These are phyloP conservation scores for Rhimphoctona megacephalus DNA, from an alignment of 2,888 invertebrate genomes.

Conservation along the genomic window DNA sequence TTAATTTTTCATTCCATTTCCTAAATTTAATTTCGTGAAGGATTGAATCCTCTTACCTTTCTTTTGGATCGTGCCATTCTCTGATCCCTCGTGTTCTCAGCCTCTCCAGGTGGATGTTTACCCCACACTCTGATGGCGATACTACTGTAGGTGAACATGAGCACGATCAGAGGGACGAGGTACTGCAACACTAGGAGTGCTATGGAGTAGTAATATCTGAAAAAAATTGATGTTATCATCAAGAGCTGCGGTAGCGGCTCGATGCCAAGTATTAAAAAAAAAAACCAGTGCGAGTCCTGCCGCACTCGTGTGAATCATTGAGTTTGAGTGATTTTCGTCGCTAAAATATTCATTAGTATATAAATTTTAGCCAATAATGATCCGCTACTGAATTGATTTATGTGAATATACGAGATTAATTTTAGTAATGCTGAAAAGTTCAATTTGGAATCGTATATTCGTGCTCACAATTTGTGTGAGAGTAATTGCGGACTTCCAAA, in stretches of 20 bases:
- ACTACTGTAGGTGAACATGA: constrained; percentile 94
- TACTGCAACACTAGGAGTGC: constrained; percentile 93
- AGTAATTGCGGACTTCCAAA: not conserved
- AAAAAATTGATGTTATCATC: not conserved
- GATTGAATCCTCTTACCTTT: constrained; percentile 88
- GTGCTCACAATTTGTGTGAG: not conserved
- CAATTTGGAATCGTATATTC: not conserved
- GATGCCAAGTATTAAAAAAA: too few species aligned
- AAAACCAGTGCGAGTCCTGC: too few species aligned
- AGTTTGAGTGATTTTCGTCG: too few species aligned
- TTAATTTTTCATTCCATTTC: not conserved
- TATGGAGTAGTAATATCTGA: constrained; percentile 89
- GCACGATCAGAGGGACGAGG: constrained; percentile 91
- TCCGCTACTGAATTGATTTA: not conserved
- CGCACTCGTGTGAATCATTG: too few species aligned
- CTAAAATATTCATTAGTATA: too few species aligned
- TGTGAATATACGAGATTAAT: not conserved
- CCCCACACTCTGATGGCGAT: constrained; percentile 96
- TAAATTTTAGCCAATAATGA: not conserved
- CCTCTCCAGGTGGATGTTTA: constrained; percentile 94
- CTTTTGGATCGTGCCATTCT: constrained; percentile 94
- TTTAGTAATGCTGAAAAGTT: not conserved
- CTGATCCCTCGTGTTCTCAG: constrained; percentile 92
- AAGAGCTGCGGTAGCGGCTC: too few species aligned
- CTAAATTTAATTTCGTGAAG: not conserved